Conservation (phyloP, 2,888 invertebrate genomes). For the Pecten maximus region DNA sequence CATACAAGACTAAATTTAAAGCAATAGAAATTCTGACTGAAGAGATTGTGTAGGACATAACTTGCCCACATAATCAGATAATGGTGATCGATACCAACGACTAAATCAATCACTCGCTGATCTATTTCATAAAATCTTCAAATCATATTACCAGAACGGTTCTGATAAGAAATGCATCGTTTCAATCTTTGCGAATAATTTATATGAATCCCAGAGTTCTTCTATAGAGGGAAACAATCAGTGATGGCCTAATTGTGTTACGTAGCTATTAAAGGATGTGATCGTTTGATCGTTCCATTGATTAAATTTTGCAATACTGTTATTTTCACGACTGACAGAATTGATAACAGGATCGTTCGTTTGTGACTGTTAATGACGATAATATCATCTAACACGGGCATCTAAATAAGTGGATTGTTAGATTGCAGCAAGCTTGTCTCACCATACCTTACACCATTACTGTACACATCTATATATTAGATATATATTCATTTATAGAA, state of each 20-base stretch:
- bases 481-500: too few relatives aligned
- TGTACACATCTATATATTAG: too few relatives aligned
- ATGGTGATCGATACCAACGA: neutral
- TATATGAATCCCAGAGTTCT: neutral
- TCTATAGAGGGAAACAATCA: neutral
- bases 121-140: neutral
- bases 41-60: too few relatives aligned
- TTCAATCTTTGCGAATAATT: neutral
- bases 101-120: neutral
- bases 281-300: slow-evolving; percentile 3
- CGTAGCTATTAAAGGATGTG: neutral
- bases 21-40: too few relatives aligned
- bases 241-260: neutral
- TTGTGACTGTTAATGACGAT: neutral
- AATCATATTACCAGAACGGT: neutral
- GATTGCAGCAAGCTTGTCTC: too few relatives aligned
- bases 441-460: too few relatives aligned
- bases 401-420: too few relatives aligned
- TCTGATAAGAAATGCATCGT: neutral
- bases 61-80: neutral
- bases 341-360: neutral
- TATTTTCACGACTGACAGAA: neutral
- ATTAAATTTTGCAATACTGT: neutral
- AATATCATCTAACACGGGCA: neutral
- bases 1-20: too few relatives aligned